Evolutionary conservation across 2,888 invertebrate genomes (phyloP), one percentile per base, ranked within the genome.

Genomic region (Amphipyra tragopoginis): DNA sequence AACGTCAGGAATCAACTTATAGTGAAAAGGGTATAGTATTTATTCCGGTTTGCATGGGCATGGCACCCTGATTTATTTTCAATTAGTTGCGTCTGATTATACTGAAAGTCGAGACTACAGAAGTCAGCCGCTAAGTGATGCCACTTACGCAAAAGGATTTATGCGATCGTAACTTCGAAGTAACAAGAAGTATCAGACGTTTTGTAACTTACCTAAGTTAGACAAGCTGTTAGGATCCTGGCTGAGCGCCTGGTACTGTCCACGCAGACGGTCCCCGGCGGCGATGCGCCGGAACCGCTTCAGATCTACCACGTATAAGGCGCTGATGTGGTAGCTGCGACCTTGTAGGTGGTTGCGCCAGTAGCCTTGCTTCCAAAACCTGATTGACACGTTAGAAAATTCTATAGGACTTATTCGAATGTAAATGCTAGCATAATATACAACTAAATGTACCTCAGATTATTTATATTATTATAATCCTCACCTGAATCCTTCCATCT

Each of bases 301-400:
- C 83, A 99, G 95, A 92, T 99, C 99, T 14, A 99, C 99, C 39
- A 99, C 99, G 93, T 99, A 99, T 68, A 99, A 95, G 5, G 99
- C 99, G 79, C 99, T 99, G 93, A 98, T 98, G 89, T 98, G 98
- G 92, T 99, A 99, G 83, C 97, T 97, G 72, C 99, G 96, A 0
- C 99, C 98, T 73, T 95, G 99, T 69, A 99, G 95, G 95, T 99
- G 99, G 90, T 98, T 99, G 64, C 98, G 96, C 99, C 99, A 99
- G 91, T 99, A 99, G n/a, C 99, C 99, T 84, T 97, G 98, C 91
- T 98, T 99, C 99, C 99, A 99, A 95, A 99, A 99, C 77, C 97
- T 21, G 21, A 21, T 2, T 21, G 21, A 21, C 21, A 21, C 1
- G 1, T 21, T 21, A 21, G 21, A 21, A n/a, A n/a, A n/a, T n/a